phyloP scores from a whole-genome alignment of 2,113 vertebrate species.

The Entelurus aequoreus region DNA sequence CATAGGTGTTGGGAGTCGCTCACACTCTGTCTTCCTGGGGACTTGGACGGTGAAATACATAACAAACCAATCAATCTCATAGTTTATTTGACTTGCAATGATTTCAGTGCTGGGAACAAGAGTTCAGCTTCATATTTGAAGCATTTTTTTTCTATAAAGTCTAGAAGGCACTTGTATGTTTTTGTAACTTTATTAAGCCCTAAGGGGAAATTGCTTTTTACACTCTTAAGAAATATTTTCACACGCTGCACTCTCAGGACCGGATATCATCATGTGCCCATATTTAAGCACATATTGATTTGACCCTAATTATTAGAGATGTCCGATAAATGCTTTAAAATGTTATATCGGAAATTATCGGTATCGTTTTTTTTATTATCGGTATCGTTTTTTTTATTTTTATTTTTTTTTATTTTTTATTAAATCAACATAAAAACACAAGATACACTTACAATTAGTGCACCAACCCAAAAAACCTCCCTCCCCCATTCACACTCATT shows the following conservation, averaged over 20 bases:
- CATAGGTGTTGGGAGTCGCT: slow-evolving; percentile 2
- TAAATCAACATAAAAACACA: too few relatives aligned
- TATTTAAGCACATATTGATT: too few relatives aligned
- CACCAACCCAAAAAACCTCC: too few relatives aligned
- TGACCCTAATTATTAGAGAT: too few relatives aligned
- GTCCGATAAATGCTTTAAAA: too few relatives aligned
- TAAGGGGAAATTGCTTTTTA: not conserved
- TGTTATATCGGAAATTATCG: too few relatives aligned
- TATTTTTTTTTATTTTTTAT: too few relatives aligned
- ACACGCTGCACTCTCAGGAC: not conserved
- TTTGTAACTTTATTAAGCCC: not conserved
- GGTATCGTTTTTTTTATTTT: too few relatives aligned
- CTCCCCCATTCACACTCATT: too few relatives aligned
- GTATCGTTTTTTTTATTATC: too few relatives aligned
- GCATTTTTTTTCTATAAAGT: not conserved
- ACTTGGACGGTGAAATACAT: not conserved
- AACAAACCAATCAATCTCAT: not conserved
- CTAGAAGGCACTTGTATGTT: not conserved
- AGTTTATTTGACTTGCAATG: not conserved
- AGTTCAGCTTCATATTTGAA: not conserved
- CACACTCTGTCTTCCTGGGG: not conserved
- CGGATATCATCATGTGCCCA: too few relatives aligned
- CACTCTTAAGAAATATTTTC: not conserved
- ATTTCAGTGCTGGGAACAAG: not conserved
- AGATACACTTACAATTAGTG: too few relatives aligned